Conservation (phyloP, 1,140 invertebrate genomes). For the Drosophila subpulchrella region DNA sequence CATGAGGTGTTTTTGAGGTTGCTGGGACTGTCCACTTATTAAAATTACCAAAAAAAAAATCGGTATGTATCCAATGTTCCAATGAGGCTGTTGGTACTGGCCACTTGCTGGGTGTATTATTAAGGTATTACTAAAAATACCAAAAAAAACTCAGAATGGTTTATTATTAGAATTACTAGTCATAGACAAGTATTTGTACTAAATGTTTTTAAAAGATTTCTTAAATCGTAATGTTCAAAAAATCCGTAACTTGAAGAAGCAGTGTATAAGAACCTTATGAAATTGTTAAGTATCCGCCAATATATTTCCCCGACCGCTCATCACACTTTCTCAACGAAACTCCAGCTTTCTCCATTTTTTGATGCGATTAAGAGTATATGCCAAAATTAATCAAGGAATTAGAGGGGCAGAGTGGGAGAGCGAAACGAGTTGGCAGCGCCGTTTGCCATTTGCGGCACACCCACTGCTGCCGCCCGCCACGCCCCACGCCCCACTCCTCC, state of each 20-base stretch:
- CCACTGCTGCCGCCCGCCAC: conserved; percentile 31
- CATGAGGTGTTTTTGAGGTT: too few species aligned
- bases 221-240: too few species aligned
- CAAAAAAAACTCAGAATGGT: too few species aligned
- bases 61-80: too few species aligned
- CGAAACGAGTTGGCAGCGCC: conserved; percentile 43
- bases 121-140: too few species aligned
- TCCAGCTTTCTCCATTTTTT: conserved; percentile 4
- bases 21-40: too few species aligned
- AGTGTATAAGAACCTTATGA: too few species aligned
- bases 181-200: too few species aligned
- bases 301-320: background rate
- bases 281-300: too few species aligned
- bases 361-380: conserved; percentile 9
- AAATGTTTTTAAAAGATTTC: too few species aligned
- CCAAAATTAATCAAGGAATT: conserved; percentile 10
- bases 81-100: background rate
- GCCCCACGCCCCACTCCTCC: background rate
- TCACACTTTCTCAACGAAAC: conserved; percentile 3
- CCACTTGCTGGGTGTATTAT: conserved; percentile 17
- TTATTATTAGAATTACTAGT: background rate
- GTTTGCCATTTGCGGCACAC: conserved; percentile 46
- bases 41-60: too few species aligned
- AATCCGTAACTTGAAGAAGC: too few species aligned
- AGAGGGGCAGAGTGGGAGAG: background rate